Percentiles rank a stretch among this genome's conserved stretches.
Conservation (phyloP, 2,113 vertebrate genomes). For the Okapia johnstoni region DNA sequence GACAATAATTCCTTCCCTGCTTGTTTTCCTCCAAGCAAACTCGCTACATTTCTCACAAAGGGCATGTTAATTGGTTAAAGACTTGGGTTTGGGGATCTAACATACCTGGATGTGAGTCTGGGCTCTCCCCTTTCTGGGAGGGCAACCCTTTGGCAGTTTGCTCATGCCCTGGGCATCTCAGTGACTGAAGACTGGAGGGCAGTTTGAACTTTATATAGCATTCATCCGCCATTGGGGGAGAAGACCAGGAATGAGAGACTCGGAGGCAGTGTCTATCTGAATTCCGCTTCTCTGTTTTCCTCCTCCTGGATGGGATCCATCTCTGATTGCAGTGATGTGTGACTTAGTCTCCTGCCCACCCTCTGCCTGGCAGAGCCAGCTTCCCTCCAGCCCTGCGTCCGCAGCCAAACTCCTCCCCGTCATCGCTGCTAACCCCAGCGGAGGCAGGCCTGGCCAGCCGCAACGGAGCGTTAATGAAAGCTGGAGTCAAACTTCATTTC, state of each 20-base stretch:
- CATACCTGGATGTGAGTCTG: background rate
- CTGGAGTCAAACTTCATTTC: conserved; percentile 41
- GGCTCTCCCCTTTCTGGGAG: background rate
- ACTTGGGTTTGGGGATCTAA: background rate
- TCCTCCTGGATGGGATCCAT: background rate
- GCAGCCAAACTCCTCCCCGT: background rate
- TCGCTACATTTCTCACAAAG: background rate
- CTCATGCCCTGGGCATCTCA: too few relatives aligned
- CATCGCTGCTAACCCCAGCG: background rate
- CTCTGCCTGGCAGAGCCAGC: background rate
- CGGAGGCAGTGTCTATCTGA: rapidly evolving
- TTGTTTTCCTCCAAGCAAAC: background rate
- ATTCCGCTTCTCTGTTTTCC: background rate
- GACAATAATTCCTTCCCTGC: background rate
- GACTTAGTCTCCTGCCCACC: background rate
- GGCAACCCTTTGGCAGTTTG: background rate
- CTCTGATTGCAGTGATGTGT: background rate
- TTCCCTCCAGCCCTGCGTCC: background rate
- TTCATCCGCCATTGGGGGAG: rapidly evolving
- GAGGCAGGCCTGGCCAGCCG: background rate
- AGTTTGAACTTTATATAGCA: background rate
- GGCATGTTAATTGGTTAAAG: background rate
- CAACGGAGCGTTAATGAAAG: background rate
- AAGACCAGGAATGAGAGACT: background rate
- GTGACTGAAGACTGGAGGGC: background rate